Conservation (phyloP, 2,888 invertebrate genomes). For the Coenonympha arcania region DNA sequence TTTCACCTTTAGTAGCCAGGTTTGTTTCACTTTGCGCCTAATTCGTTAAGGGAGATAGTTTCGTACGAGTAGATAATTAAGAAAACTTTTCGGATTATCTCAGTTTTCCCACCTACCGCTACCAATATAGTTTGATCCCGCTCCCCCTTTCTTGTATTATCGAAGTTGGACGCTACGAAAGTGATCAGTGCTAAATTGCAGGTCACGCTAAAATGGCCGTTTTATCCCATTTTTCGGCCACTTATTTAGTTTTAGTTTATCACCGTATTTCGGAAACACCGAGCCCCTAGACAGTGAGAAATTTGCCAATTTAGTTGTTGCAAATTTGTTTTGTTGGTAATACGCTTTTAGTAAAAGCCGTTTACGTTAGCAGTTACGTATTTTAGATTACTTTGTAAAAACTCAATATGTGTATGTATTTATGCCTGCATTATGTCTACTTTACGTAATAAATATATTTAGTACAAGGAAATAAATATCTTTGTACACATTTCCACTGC, state of each 20-base stretch:
- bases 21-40: conserved; percentile 43
- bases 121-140: conserved; percentile 38
- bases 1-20: background rate
- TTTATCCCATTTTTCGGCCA: conserved; percentile 60
- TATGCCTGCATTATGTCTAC: too few species aligned
- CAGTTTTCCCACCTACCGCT: conserved; percentile 59
- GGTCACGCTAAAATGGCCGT: conserved; percentile 43
- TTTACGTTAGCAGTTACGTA: conserved; percentile 16
- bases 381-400: background rate
- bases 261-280: conserved; percentile 53
- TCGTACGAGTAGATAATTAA: conserved; percentile 63
- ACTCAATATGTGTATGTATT: too few species aligned
- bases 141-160: conserved; percentile 30
- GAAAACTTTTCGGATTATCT: conserved; percentile 70
- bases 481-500: background rate
- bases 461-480: background rate
- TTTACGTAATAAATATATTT: background rate
- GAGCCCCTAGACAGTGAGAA: conserved; percentile 64
- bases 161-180: conserved; percentile 17
- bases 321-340: conserved; percentile 59
- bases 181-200: conserved; percentile 26
- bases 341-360: conserved; percentile 29
- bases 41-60: conserved; percentile 69
- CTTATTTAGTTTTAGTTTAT: conserved; percentile 67
- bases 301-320: conserved; percentile 67